Base-by-base conservation (phyloP, 2,113 vertebrate genomes). In the Limanda limanda region DNA sequence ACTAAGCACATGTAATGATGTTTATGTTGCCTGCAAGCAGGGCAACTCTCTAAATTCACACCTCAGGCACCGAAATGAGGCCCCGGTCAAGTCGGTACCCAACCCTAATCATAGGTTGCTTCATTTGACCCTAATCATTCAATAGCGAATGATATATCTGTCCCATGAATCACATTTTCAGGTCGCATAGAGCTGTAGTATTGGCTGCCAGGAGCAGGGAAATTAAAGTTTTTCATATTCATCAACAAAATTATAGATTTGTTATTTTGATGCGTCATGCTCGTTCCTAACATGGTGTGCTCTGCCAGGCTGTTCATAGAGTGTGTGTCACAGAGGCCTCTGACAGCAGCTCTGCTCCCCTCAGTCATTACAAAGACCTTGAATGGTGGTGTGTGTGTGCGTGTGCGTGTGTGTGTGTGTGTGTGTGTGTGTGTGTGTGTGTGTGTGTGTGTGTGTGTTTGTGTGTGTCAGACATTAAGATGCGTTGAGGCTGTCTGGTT, bases 401-500 rank as follows among this genome's bases (percentile, higher is more conserved):
- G 1, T 31, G 6, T 31, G 27, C 6, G 27, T 31, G 27, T 31
- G 4, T 31, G 27, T 31, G 27, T 31, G 27, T 31, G 27, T 31
- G 5, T 31, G 27, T 31, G 27, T 31, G 27, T 31, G 27, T 31
- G 27, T 5, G 27, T 31, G 27, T 31, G 3, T 27, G 27, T 27
- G 27, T 27, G 27, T 27, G 27, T 27, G 27, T 27, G 27, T 27
- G 27, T 31, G 27, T 7, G 27, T 7, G 27, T 31, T 0, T 31
- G 27, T 31, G 27, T 31, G 27, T 31, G 27, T 86, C 78, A 76
- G 78, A 76, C 85, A 64, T 86, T 76, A 87, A 85, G 88, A 91
- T 88, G 80, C 76, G 87, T 77, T 88, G 88, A 84, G 83, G 67
- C 74, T 62, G 67, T 84, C 54, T 91, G 87, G 91, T 90, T 91